Base-by-base conservation (phyloP, 2,888 invertebrate genomes). In the Apantesis nais region DNA sequence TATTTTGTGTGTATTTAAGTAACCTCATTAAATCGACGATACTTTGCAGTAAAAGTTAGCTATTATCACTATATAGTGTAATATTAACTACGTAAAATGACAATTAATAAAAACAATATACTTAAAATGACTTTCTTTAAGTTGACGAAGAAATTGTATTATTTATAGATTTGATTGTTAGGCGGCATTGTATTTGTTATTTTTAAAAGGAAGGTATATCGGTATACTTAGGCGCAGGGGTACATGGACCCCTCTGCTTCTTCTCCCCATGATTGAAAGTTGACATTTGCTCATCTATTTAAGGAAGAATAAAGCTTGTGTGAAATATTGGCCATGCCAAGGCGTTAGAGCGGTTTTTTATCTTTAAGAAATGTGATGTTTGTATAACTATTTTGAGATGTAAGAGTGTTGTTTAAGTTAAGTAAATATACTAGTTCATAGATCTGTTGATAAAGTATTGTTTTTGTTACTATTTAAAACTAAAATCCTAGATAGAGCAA, bases 81-180 rank as follows among this genome's bases (percentile, higher is more conserved):
- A 1, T 8, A 39, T 39, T 39, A 39, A 1, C 1, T 11, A 39
- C 39, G n/a, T n/a, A n/a, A n/a, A n/a, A n/a, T n/a, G n/a, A n/a
- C n/a, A n/a, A n/a, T n/a, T n/a, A n/a, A n/a, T n/a, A n/a, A n/a
- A n/a, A n/a, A n/a, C n/a, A n/a, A n/a, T n/a, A n/a, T n/a, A n/a
- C n/a, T n/a, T n/a, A n/a, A n/a, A n/a, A n/a, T n/a, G n/a, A n/a
- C n/a, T 52, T 8, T n/a, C 31, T 31, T 31, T 16, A 65, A 9
- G 16, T 65, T 52, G 34, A 22, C 2, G 7, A n/a, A 37, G n/a
- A 86, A 85, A 88, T 87, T 83, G 80, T 79, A 81, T 85, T 90
- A 89, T 88, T 87, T 83, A 76, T 58, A 22, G 14, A 19, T 34
- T 85, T 84, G 86, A 86, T 86, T 86, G 80, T 83, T 82, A 82